Evolutionary conservation across 2,797 vertebrate genomes (phyloP), one percentile per base, ranked within the genome.

Genomic region (Pteropus rufus): DNA sequence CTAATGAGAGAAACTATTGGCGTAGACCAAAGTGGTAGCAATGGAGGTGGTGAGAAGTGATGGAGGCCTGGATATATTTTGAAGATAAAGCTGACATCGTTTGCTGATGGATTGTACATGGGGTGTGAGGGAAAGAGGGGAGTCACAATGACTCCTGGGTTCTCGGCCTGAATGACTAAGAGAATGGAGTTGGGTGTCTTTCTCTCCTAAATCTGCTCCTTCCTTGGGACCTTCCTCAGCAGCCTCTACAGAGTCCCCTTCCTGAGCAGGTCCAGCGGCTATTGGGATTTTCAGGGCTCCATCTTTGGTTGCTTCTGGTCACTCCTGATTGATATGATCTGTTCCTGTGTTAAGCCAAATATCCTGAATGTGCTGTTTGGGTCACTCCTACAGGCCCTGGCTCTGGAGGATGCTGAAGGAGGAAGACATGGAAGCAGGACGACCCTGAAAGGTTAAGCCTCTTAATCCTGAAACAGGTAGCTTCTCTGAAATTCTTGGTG

Each of bases 381-480:
- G 54, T 97, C 70, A 0, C 65, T 82, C 84, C 72, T 24, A 10
- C 93, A 97, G 96, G 94, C 91, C 86, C 75, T 11, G 89, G 94
- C 72, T 96, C 91, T 49, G 58, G 91, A 93, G 84, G 81, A 88
- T 73, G 72, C 79, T 89, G 91, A 96, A 86, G 54, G 88, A 95
- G 96, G 95, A 97, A 73, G 96, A 79, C 93, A 2, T 6, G 0
- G 62, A 70, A 64, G 79, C 93, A 72, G 83, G 82, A 90, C 79
- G 0, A 19, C 69, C 83, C 80, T 97, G 96, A 98, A 70, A 54
- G 52, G 80, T 26, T 84, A 36, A 81, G 56, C 49, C 12, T 93
- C 86, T 60, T 24, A 19, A n/a, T 44, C 88, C 89, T 2, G 49
- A 86, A 70, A 77, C 89, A 97, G 97, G 97, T 97, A 96, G 77